Conservation (phyloP, 2,888 invertebrate species). For the Aphrophora alni region DNA sequence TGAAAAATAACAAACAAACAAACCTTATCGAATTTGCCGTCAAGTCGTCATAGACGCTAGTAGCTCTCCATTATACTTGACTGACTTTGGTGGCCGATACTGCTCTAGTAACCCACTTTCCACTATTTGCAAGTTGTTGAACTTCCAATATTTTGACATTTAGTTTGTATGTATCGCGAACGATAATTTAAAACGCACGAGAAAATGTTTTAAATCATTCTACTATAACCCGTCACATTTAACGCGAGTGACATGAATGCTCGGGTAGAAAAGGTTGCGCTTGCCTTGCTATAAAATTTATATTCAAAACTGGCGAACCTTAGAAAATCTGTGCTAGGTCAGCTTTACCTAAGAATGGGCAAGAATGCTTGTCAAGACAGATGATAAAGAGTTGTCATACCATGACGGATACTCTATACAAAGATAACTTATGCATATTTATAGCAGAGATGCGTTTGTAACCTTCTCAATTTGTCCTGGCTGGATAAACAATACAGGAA, state of each 20-base stretch:
- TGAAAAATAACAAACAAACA: constrained; percentile 2
- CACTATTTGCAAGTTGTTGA: not conserved
- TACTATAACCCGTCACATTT: not conserved
- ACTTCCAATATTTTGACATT: not conserved
- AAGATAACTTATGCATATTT: constrained; percentile 37
- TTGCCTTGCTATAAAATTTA: constrained; percentile 15
- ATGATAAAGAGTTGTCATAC: constrained; percentile 19
- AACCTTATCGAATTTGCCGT: constrained; percentile 6
- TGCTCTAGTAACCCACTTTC: not conserved
- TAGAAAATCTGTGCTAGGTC: constrained; percentile 12
- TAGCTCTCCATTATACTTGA: not conserved
- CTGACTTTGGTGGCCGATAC: not conserved
- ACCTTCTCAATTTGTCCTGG: constrained; percentile 39
- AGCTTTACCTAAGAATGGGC: constrained; percentile 22
- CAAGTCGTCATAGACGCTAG: not conserved
- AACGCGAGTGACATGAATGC: constrained; percentile 3
- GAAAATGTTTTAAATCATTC: not conserved
- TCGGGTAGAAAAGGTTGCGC: constrained; percentile 6
- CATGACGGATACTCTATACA: constrained; percentile 27
- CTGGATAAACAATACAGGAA: constrained; percentile 13
- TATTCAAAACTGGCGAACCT: constrained; percentile 8
- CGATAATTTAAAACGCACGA: not conserved
- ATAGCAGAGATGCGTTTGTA: constrained; percentile 37
- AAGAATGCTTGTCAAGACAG: constrained; percentile 31
- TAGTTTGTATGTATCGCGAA: not conserved